Evolutionary conservation across 1,140 invertebrate genomes (phyloP).

Genomic region (Lepidurus couesii): DNA sequence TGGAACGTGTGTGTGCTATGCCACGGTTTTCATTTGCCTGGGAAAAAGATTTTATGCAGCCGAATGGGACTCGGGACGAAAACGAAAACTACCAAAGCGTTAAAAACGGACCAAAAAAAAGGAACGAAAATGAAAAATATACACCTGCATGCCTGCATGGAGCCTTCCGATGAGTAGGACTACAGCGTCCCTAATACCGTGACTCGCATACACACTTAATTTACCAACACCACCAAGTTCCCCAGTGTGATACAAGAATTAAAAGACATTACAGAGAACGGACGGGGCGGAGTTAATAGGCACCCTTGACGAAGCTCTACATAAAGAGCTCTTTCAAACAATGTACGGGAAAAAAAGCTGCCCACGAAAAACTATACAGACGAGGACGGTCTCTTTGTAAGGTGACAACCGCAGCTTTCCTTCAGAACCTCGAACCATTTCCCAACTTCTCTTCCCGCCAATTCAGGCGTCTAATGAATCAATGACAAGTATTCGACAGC

Average conservation of each 20-base stretch:
- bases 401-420: no score
- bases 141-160: neutral
- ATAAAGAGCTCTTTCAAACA: no score
- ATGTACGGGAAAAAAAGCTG: no score
- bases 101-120: no score
- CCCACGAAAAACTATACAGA: no score
- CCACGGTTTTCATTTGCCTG: neutral
- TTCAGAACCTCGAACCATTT: no score
- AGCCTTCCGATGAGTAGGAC: neutral
- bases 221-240: neutral
- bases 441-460: no score
- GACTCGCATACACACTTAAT: neutral
- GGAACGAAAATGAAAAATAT: neutral
- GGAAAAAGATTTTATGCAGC: neutral
- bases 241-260: neutral
- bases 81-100: neutral
- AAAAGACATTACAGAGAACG: neutral
- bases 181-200: neutral
- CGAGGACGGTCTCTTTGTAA: no score
- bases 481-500: no score
- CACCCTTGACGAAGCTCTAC: no score
- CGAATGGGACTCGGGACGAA: neutral
- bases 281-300: no score
- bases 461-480: no score
- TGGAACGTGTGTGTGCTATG: neutral